Evolutionary conservation across 2,113 vertebrate genomes (phyloP).

Genomic region (Prietella phreatophila): DNA sequence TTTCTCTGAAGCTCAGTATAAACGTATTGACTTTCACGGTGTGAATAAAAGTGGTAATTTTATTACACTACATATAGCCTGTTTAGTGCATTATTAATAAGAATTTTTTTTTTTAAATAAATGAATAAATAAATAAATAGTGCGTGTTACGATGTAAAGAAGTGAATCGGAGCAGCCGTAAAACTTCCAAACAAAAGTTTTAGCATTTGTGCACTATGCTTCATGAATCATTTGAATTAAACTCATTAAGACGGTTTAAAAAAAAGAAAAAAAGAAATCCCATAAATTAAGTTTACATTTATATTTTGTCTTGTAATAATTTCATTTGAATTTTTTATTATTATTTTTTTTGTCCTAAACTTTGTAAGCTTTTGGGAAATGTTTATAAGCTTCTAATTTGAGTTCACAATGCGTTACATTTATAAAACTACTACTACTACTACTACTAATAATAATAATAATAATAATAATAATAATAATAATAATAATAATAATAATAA

Average conservation of each 20-base stretch:
- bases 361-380: not conserved
- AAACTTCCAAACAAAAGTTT: not conserved
- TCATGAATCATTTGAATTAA: not conserved
- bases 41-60: not conserved
- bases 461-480: slow-evolving; percentile 29
- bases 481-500: not conserved
- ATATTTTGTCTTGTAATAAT: not conserved
- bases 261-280: too few relatives aligned
- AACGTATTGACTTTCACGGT: not conserved
- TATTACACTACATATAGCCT: too few relatives aligned
- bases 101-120: not conserved
- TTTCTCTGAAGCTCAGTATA: not conserved
- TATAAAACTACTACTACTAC: not conserved
- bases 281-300: not conserved
- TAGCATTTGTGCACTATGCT: not conserved
- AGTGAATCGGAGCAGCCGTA: not conserved
- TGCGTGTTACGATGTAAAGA: not conserved
- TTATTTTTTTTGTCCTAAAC: not conserved
- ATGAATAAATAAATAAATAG: not conserved
- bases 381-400: not conserved
- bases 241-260: not conserved
- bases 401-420: not conserved
- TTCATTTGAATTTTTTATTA: too few relatives aligned
- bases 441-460: slow-evolving; percentile 30
- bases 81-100: not conserved